phyloP scores from a whole-genome alignment of 30 jellyfish, hydroid and myxozoan genomes.

The Turritopsis dohrnii region DNA sequence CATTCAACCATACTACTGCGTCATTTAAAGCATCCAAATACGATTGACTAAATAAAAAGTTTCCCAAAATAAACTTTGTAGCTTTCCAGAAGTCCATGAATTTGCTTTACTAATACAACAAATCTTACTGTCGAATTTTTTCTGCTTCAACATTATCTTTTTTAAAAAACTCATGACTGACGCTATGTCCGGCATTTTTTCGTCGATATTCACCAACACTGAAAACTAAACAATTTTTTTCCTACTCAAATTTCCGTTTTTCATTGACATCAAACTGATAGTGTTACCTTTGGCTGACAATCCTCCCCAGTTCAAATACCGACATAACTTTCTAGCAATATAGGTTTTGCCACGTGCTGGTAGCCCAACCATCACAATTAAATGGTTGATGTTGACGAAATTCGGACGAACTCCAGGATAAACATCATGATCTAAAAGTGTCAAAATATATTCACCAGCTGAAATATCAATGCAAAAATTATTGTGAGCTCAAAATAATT shows the following conservation, averaged over 20 bases:
- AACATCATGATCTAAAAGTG: conserved; percentile 69
- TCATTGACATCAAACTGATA: not conserved
- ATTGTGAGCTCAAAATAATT: not conserved
- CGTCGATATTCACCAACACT: conserved; percentile 93
- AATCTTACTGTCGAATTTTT: conserved; percentile 64
- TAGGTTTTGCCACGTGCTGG: conserved; percentile 98
- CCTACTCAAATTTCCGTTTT: not conserved
- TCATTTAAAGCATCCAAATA: conserved; percentile 76
- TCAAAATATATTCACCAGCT: not conserved
- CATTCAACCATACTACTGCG: conserved; percentile 73
- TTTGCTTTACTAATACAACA: conserved; percentile 1
- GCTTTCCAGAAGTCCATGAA: not conserved
- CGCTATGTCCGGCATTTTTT: conserved; percentile 81
- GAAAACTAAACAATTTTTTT: conserved; percentile 46
- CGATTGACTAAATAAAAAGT: conserved; percentile 48
- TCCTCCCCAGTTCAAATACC: conserved; percentile 97
- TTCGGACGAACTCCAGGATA: conserved; percentile 94
- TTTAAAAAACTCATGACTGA: conserved; percentile 84
- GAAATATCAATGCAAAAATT: not conserved
- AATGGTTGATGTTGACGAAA: conserved; percentile 75
- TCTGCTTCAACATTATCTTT: conserved; percentile 76
- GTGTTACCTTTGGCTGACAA: conserved; percentile 66
- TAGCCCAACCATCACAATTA: conserved; percentile 94
- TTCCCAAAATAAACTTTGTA: not conserved
- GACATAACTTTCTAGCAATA: conserved; percentile 91